phyloP scores from a whole-genome alignment of 2,113 vertebrate genomes.

The Chloebia gouldiae region DNA sequence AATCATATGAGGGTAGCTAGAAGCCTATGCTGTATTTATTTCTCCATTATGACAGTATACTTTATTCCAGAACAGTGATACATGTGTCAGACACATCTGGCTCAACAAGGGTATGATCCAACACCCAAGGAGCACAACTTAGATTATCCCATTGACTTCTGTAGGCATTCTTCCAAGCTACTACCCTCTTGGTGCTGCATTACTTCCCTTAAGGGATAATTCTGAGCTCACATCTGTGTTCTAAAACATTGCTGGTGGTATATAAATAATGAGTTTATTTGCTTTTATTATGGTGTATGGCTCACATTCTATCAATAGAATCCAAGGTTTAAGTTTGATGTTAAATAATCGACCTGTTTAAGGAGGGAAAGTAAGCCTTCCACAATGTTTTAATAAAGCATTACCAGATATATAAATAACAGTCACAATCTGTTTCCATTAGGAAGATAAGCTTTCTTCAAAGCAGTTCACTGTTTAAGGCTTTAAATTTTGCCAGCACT shows the following conservation, averaged over 20 bases:
- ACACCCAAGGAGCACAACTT: background rate
- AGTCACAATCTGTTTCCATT: conserved; percentile 44
- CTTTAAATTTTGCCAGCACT: conserved; percentile 75
- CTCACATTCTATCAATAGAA: background rate
- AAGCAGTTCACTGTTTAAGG: conserved; percentile 77
- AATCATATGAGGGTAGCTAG: background rate
- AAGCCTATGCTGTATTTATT: background rate
- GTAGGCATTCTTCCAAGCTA: background rate
- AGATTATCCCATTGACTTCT: background rate
- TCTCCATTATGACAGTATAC: background rate
- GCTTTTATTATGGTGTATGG: background rate
- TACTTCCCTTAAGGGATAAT: background rate
- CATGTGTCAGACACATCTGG: background rate
- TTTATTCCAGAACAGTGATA: background rate
- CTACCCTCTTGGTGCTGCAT: background rate
- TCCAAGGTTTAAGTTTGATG: background rate
- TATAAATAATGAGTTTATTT: background rate
- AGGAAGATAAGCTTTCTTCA: conserved; percentile 63
- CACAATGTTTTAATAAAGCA: background rate
- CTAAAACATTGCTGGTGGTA: background rate
- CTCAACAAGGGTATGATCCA: background rate
- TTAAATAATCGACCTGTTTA: background rate
- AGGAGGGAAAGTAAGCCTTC: background rate
- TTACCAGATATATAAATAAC: conserved; percentile 23
- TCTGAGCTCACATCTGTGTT: background rate